Base-by-base conservation (phyloP, 2,888 invertebrate genomes). In the Alentia gelatinosa region DNA sequence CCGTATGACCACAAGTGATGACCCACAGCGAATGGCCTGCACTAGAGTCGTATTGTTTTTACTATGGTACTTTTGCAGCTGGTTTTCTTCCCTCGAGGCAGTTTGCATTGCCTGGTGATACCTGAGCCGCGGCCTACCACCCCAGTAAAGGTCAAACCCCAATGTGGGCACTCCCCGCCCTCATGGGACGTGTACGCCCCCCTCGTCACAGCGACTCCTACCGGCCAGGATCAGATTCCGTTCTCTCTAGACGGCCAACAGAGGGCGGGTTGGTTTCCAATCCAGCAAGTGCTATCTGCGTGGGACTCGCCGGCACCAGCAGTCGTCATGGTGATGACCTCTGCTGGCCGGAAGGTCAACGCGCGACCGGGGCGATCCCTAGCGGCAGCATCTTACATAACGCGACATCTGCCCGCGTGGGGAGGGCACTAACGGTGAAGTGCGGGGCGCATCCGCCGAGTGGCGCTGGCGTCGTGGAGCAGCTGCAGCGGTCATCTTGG, bases 331-430 rank as follows among this genome's bases (percentile, higher is more conserved):
- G 39, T 19, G 79, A 35, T 79, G 79, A 79, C 79, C 79, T 79
- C 79, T 39, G 39, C 23, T 35, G 39, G 35, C 5, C 79, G 9
- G 39, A 23, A 79, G 79, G 79, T 79, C 79, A 79, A 26, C 35
- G 39, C 79, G 37, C 37, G 79, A 79, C 39, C 79, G 23, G 15
- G 37, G 79, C 79, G 37, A 79, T 79, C 79, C 79, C 79, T 39
- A 35, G 39, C 39, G 79, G 79, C 37, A 39, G 26, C 79, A 9
- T 79, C 37, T 79, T 79, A 79, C 39, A 79, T 79, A 79, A 79
- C 37, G 0, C 37, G 4, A 37, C 79, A 79, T 37, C 79, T 35
- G 79, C 37, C 30, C 33, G 4, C n/a, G 4, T 42, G 15, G 63
- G n/a, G 15, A n/a, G 26, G 63, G 26, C 63, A 63, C 63, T n/a